Evolutionary conservation across 2,797 vertebrate species (phyloP).

Genomic region (Pristis pectinata): DNA sequence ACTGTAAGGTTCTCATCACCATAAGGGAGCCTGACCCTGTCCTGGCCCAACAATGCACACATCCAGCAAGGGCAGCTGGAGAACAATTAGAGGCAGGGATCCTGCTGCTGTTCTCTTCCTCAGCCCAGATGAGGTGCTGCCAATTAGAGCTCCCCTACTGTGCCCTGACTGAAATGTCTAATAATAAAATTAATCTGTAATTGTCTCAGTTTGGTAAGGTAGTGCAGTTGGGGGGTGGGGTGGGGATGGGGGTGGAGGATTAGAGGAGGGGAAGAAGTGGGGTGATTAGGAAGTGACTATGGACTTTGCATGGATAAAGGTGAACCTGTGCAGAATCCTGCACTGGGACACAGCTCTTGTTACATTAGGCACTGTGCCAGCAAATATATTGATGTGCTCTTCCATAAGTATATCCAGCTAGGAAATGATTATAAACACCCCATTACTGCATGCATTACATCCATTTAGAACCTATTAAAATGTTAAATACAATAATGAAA

Average conservation of each 20-base stretch:
- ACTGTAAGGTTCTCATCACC: not conserved
- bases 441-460: constrained; percentile 31
- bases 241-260: too few relatives aligned
- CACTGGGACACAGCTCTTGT: not conserved
- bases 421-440: constrained; percentile 6
- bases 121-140: not conserved
- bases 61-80: not conserved
- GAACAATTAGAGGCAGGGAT: not conserved
- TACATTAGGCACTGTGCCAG: not conserved
- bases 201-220: not conserved
- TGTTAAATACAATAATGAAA: constrained; percentile 36
- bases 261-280: not conserved
- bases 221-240: not conserved
- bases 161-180: not conserved
- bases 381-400: constrained; percentile 25
- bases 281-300: not conserved
- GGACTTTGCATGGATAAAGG: not conserved
- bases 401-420: not conserved
- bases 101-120: not conserved
- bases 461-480: constrained; percentile 36
- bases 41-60: not conserved
- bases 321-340: not conserved
- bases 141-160: not conserved
- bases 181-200: not conserved
- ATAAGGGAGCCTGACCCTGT: not conserved